These are phyloP conservation scores for Drosophila imparisetae DNA, from an alignment of 2,888 invertebrate species.

Conservation along the genomic window DNA sequence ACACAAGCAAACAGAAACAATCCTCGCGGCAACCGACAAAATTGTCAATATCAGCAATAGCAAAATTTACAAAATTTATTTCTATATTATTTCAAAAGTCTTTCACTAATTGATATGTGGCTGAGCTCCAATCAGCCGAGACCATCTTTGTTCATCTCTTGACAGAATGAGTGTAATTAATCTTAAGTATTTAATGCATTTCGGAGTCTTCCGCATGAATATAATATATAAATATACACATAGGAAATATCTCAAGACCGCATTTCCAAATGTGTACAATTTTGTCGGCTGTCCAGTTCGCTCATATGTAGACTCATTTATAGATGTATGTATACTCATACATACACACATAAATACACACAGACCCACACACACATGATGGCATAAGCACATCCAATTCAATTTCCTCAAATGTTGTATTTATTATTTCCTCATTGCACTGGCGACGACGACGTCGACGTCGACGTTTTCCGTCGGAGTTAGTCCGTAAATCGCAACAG, in stretches of 20 bases:
- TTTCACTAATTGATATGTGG: too few species aligned
- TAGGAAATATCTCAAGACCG: too few species aligned
- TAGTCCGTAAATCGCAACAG: slow-evolving; percentile 76
- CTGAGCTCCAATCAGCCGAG: not conserved
- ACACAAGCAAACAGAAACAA: slow-evolving; percentile 57
- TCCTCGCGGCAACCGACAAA: slow-evolving; percentile 28
- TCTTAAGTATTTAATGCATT: too few species aligned
- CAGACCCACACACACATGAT: slow-evolving; percentile 13
- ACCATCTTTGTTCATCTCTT: not conserved
- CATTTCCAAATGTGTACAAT: not conserved
- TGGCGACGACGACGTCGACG: slow-evolving; percentile 44
- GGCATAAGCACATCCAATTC: slow-evolving; percentile 72
- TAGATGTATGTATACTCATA: not conserved
- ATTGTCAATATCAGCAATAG: slow-evolving; percentile 19
- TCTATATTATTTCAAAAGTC: not conserved
- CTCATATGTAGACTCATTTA: slow-evolving; percentile 15
- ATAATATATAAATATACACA: too few species aligned
- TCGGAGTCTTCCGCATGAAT: too few species aligned
- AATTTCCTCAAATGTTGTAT: slow-evolving; percentile 81
- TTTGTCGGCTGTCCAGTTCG: slow-evolving; percentile 52
- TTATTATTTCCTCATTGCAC: slow-evolving; percentile 82
- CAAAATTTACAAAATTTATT: not conserved
- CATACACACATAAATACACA: slow-evolving; percentile 14
- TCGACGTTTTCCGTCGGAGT: slow-evolving; percentile 47
- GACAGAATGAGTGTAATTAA: not conserved